These are phyloP conservation scores for Muscicapa comitata DNA, from an alignment of 2,797 vertebrate genomes.

Conservation along the genomic window DNA sequence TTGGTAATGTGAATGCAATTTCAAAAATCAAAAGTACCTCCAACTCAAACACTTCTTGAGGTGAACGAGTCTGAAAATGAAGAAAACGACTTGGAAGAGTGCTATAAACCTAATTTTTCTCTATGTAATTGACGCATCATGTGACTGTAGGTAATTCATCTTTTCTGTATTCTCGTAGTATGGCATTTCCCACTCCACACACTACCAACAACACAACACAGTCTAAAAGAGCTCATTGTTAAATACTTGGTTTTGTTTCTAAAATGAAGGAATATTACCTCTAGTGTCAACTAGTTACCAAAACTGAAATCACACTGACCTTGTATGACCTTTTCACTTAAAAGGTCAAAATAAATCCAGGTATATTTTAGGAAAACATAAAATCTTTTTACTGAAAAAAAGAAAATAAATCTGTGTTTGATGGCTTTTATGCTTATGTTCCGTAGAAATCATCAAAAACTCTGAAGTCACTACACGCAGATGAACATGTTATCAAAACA, in stretches of 20 bases:
- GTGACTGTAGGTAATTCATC: neutral
- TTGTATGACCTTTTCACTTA: neutral
- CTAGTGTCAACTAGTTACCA: neutral
- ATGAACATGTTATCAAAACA: neutral
- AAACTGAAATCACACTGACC: neutral
- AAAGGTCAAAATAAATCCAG: neutral
- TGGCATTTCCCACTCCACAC: neutral
- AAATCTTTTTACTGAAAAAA: neutral
- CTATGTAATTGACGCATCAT: neutral
- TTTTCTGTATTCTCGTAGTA: neutral
- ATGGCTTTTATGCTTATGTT: neutral
- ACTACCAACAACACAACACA: neutral
- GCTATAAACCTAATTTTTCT: accelerated
- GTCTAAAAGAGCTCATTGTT: neutral
- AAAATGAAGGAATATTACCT: neutral
- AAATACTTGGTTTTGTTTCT: neutral
- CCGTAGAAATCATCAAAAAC: neutral
- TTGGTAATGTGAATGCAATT: neutral
- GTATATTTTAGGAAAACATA: neutral
- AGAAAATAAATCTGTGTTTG: neutral
- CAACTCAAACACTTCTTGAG: neutral
- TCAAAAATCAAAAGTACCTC: neutral
- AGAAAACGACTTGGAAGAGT: neutral
- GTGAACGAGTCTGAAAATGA: neutral
- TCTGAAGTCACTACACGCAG: neutral